These are phyloP conservation scores for Cossypha heuglini DNA, from an alignment of 2,797 vertebrate genomes.

Conservation along the genomic window DNA sequence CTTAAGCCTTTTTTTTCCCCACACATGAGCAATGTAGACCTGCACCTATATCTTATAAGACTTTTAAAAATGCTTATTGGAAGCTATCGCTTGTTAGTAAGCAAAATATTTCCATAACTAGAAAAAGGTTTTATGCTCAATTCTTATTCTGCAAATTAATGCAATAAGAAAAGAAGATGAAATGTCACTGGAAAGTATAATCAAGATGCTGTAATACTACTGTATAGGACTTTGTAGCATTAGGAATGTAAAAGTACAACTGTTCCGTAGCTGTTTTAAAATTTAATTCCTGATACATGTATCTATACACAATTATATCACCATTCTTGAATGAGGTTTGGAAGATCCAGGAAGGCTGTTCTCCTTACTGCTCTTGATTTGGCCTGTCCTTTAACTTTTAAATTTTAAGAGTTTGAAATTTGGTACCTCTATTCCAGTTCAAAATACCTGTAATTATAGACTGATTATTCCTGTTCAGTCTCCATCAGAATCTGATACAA, in stretches of 20 bases:
- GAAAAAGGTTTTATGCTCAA: not conserved
- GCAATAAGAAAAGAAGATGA: not conserved
- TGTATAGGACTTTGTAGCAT: not conserved
- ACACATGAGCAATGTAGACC: rapidly evolving
- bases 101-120: not conserved
- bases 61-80: not conserved
- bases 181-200: not conserved
- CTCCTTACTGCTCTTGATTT: not conserved
- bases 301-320: not conserved
- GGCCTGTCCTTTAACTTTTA: not conserved
- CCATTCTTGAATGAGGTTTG: not conserved
- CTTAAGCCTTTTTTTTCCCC: not conserved
- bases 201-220: not conserved
- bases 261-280: not conserved
- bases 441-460: not conserved
- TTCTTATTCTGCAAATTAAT: not conserved
- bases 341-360: not conserved
- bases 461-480: not conserved
- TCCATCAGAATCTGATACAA: not conserved
- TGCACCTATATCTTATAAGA: not conserved
- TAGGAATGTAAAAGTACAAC: not conserved
- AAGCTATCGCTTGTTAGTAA: not conserved
- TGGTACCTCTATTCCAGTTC: not conserved
- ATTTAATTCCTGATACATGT: not conserved
- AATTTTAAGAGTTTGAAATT: not conserved